Percentiles rank a stretch among this genome's conserved stretches.
Evolutionary conservation across 2,888 invertebrate genomes (phyloP).

Genomic region (Phasia obesa): DNA sequence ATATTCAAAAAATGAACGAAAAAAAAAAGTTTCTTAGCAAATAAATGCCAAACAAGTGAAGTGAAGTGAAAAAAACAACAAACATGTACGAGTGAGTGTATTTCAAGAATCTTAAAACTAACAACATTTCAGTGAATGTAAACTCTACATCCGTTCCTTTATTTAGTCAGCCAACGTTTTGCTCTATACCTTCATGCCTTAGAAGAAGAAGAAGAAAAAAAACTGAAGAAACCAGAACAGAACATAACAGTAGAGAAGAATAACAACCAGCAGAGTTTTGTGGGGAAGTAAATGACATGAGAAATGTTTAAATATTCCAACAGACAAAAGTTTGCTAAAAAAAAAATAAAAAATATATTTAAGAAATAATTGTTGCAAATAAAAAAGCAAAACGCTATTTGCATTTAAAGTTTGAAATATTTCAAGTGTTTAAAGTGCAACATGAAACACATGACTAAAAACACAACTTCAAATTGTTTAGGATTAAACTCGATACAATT

Average conservation of each 20-base stretch:
- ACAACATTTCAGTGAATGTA: slow-evolving; percentile 51
- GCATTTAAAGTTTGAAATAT: slow-evolving; percentile 29
- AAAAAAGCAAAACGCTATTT: slow-evolving; percentile 4
- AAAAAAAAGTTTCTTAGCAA: slow-evolving; percentile 24
- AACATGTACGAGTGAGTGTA: not conserved
- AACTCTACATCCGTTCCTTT: slow-evolving; percentile 43
- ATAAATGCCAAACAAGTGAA: slow-evolving; percentile 51
- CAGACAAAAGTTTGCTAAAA: slow-evolving; percentile 25
- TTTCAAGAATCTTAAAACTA: slow-evolving; percentile 49
- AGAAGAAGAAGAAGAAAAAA: not conserved
- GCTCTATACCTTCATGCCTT: not conserved
- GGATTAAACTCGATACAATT: too few species aligned
- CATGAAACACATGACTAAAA: not conserved
- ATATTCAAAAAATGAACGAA: slow-evolving; percentile 17
- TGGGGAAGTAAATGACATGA: slow-evolving; percentile 59
- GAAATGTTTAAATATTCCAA: slow-evolving; percentile 31
- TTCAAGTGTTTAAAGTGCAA: slow-evolving; percentile 38
- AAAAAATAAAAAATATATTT: slow-evolving; percentile 44
- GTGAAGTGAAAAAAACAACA: not conserved
- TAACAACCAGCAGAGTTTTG: slow-evolving; percentile 11
- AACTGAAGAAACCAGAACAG: not conserved
- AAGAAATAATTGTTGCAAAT: slow-evolving; percentile 55
- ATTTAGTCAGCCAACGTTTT: not conserved
- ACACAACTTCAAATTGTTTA: too few species aligned
- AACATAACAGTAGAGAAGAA: too few species aligned